These are phyloP conservation scores for Xenentodon cancila DNA, from an alignment of 2,797 vertebrate genomes.

Conservation along the genomic window DNA sequence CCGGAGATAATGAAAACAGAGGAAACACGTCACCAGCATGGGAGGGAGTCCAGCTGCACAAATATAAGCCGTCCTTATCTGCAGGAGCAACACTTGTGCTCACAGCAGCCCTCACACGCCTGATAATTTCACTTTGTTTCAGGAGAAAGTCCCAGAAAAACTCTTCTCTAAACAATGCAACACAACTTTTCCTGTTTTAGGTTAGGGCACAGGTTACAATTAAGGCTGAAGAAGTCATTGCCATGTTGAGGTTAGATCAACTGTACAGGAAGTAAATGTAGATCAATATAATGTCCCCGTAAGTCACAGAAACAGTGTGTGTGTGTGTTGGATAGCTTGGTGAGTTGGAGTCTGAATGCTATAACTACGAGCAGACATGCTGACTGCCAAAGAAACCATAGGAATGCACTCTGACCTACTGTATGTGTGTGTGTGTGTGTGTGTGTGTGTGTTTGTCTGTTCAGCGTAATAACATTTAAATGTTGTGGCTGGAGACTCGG, in stretches of 20 bases:
- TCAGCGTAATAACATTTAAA: constrained; percentile 39
- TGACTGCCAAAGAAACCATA: constrained; percentile 68
- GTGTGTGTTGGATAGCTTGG: not conserved
- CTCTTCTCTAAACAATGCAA: not conserved
- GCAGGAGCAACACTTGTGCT: constrained; percentile 29
- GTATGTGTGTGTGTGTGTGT: not conserved
- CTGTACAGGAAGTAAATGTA: not conserved
- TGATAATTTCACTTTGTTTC: not conserved
- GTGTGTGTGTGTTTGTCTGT: not conserved
- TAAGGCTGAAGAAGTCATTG: too few relatives aligned
- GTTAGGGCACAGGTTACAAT: not conserved
- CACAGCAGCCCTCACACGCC: constrained; percentile 20
- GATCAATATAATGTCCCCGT: not conserved
- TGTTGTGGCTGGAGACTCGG: constrained; percentile 10
- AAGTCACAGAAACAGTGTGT: constrained; percentile 6
- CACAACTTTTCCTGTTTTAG: not conserved
- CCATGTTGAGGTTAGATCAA: not conserved
- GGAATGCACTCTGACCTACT: constrained; percentile 64
- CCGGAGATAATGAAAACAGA: constrained; percentile 14
- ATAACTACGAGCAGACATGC: constrained; percentile 54
- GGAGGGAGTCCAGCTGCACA: constrained; percentile 54
- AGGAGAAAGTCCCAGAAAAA: not conserved
- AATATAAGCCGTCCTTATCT: constrained; percentile 59
- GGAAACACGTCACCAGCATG: constrained; percentile 1
- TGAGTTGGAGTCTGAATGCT: constrained; percentile 27